Base-by-base conservation (phyloP, 1,140 invertebrate species). In the Littorina saxatilis region DNA sequence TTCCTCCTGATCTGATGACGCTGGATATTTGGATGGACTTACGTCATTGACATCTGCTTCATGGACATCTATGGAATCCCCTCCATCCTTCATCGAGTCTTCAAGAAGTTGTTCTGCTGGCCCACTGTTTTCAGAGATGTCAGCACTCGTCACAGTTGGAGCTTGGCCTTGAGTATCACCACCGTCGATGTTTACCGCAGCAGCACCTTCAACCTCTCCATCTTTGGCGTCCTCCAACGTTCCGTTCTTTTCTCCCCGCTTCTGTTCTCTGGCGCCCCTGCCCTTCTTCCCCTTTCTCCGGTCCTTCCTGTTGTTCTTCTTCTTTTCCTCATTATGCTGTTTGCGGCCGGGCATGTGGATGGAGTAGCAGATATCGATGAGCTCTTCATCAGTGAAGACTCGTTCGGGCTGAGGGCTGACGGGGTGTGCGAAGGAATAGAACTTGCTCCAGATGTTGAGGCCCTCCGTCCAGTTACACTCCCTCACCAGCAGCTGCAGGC, bases 371-470 rank as follows among this genome's bases (percentile, higher is more conserved):
- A 84, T 63, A 52, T 87, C 85, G 23, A 88, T 86, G 47, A 89
- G 73, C 68, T 85, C 81, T n/a, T 86, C 85, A 27, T 72, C 66
- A 11, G 78, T 75, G 20, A 86, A 82, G 20, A 85, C 81, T 29
- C 68, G 74, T n/a, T 82, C 85, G 29, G 90, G 91, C 13, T n/a
- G 47, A 35, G 84, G 27, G 13, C 82, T 47, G n/a, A 92, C 86
- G 13, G 85, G 84, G 78, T 89, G 86, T 20, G 83, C 83, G 85
- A 94, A 94, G 27, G 85, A 72, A 61, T 87, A 91, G 13, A 93
- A 82, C 47, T 88, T 66, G 74, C 90, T 90, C 94, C 94, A 94
- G 15, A 91, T 91, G 52, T 88, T 83, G 1, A 95, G 83, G 43
- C 89, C 88, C 70, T 90, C 90, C 43, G 91, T 84, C 92, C 94